These are phyloP conservation scores for Mohoua ochrocephala DNA, from an alignment of 2,113 vertebrate genomes.

Conservation along the genomic window DNA sequence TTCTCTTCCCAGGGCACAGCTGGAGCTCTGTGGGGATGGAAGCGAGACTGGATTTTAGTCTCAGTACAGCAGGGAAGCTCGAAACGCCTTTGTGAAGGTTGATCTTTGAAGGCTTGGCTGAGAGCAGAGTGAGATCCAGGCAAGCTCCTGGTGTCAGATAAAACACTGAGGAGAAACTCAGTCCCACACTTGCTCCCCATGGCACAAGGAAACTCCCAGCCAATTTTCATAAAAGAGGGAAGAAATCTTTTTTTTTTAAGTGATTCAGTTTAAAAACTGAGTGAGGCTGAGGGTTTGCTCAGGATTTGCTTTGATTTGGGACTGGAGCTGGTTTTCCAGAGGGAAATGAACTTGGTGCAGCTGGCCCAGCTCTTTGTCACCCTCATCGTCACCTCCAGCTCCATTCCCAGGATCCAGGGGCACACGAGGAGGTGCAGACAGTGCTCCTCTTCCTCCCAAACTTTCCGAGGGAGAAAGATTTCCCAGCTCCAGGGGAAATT, in stretches of 20 bases:
- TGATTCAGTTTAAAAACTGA: not conserved
- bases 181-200: not conserved
- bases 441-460: not conserved
- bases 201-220: not conserved
- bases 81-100: not conserved
- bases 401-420: fast-evolving
- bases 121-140: not conserved
- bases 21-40: not conserved
- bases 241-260: not conserved
- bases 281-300: not conserved
- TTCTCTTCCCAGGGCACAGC: not conserved
- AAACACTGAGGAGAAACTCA: not conserved
- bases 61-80: not conserved
- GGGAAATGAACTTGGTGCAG: too few species aligned
- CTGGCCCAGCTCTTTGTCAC: not conserved
- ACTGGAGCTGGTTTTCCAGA: too few species aligned
- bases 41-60: not conserved
- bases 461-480: not conserved
- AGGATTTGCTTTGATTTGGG: not conserved
- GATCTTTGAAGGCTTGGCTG: not conserved
- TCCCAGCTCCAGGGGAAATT: not conserved
- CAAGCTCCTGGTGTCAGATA: not conserved
- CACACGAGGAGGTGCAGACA: not conserved
- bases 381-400: not conserved
- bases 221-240: too few species aligned